Conservation (phyloP, 2,888 invertebrate species). For the Cremastinae sp. region DNA sequence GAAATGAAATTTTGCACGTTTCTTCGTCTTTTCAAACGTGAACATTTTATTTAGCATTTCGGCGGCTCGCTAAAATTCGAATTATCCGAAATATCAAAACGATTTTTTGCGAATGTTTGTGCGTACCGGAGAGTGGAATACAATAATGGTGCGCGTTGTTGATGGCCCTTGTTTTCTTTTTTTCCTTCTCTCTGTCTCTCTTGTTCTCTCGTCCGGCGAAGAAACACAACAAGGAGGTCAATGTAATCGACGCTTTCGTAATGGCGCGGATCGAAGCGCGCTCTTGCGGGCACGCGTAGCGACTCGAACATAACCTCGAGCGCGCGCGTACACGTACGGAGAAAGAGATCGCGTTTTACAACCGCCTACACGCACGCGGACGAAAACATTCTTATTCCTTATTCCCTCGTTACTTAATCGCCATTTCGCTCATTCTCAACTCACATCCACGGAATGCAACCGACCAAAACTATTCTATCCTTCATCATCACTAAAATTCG, state of each 20-base stretch:
- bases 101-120: constrained; percentile 43
- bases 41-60: too few relatives aligned
- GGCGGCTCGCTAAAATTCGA: too few relatives aligned
- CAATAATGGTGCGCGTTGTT: constrained; percentile 16
- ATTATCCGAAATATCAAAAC: constrained; percentile 16
- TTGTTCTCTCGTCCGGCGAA: constrained; percentile 36
- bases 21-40: too few relatives aligned
- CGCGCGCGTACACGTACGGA: constrained; percentile 35
- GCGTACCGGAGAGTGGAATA: constrained; percentile 27
- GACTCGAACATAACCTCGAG: constrained; percentile 42
- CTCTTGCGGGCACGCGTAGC: constrained; percentile 44
- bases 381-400: constrained; percentile 9
- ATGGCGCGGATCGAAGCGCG: constrained; percentile 64
- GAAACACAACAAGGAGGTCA: constrained; percentile 70
- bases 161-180: constrained; percentile 4
- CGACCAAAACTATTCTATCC: background rate
- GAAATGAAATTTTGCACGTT: too few relatives aligned
- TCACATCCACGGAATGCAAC: constrained; percentile 22
- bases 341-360: constrained; percentile 52
- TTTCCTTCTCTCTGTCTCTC: constrained; percentile 29
- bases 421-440: constrained; percentile 60
- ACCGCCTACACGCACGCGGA: constrained; percentile 61
- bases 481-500: too few relatives aligned
- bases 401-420: constrained; percentile 62
- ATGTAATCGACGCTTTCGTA: constrained; percentile 73